These are phyloP conservation scores for Thaumatotibia leucotreta DNA, from an alignment of 1,140 invertebrate genomes.

Conservation along the genomic window DNA sequence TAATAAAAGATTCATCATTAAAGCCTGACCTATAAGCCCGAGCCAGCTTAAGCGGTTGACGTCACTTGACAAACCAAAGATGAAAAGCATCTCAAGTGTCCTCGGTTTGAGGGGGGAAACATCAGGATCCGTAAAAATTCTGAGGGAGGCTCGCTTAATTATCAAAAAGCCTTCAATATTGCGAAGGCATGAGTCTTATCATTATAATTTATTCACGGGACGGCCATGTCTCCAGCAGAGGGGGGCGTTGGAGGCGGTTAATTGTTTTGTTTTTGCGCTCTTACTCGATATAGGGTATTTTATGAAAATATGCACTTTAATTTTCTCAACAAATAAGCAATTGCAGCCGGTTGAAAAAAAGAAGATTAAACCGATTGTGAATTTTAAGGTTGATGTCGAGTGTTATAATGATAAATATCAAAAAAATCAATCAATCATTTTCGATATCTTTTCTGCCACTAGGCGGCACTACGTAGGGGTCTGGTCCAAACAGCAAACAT, in stretches of 20 bases:
- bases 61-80: slow-evolving; percentile 45
- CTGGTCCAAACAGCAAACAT: too few relatives aligned
- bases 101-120: slow-evolving; percentile 34
- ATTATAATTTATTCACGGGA: slow-evolving; percentile 70
- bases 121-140: slow-evolving; percentile 49
- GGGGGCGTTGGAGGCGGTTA: neutral
- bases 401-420: too few relatives aligned
- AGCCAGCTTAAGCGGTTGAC: slow-evolving; percentile 32
- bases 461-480: too few relatives aligned
- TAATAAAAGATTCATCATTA: too few relatives aligned
- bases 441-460: too few relatives aligned
- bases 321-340: too few relatives aligned
- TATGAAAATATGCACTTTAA: too few relatives aligned
- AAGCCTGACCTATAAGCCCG: slow-evolving; percentile 1
- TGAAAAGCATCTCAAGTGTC: slow-evolving; percentile 61
- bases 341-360: too few relatives aligned
- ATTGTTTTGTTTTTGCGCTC: neutral
- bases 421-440: too few relatives aligned
- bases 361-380: too few relatives aligned
- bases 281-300: neutral
- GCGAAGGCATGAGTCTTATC: slow-evolving; percentile 61
- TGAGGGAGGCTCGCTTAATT: slow-evolving; percentile 51
- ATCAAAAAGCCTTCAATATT: slow-evolving; percentile 71
- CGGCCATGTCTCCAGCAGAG: slow-evolving; percentile 27
- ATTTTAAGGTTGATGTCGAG: too few relatives aligned